Evolutionary conservation across 2,113 vertebrate species (phyloP).

Genomic region (Oryzias melastigma): DNA sequence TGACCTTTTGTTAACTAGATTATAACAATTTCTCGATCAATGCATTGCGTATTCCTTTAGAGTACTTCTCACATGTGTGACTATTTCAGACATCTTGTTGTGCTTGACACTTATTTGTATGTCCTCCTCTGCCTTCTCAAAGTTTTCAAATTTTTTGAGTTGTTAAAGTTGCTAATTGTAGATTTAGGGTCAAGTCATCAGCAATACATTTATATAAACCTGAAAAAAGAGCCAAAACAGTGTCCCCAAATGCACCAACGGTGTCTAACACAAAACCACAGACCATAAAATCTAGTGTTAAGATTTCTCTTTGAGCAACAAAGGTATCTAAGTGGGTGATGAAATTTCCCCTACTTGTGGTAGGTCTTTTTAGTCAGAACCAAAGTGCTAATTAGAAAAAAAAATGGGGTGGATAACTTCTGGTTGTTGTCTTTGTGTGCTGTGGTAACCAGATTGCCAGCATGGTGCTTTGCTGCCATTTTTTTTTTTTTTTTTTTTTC

Average conservation of each 20-base stretch:
- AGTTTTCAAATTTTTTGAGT: too few species aligned
- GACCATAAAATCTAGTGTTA: slow-evolving; percentile 40
- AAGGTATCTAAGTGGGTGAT: slow-evolving; percentile 33
- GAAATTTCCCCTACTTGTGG: slow-evolving; percentile 43
- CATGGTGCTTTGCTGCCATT: slow-evolving; percentile 35
- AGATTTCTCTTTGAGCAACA: slow-evolving; percentile 37
- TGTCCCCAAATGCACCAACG: slow-evolving; percentile 24
- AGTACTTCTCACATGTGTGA: too few species aligned
- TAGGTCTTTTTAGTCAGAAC: slow-evolving; percentile 53
- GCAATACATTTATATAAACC: slow-evolving; percentile 26
- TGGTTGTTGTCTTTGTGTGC: slow-evolving; percentile 59
- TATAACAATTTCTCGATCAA: too few species aligned
- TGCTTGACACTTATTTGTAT: too few species aligned
- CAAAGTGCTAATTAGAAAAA: slow-evolving; percentile 53
- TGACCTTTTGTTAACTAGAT: too few species aligned
- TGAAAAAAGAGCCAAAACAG: slow-evolving; percentile 22
- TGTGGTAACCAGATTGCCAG: slow-evolving; percentile 60
- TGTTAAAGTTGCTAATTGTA: background rate
- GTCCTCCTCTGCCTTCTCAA: too few species aligned
- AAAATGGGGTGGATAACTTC: slow-evolving; percentile 53
- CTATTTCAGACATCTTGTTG: too few species aligned
- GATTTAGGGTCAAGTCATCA: slow-evolving; percentile 29
- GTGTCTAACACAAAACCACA: slow-evolving; percentile 36
- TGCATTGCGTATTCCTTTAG: too few species aligned
- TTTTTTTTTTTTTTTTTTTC: slow-evolving; percentile 20